Evolutionary conservation across 1,140 invertebrate species (phyloP), one percentile per base, ranked within the genome.

Genomic region (Aphaenogaster floridana): DNA sequence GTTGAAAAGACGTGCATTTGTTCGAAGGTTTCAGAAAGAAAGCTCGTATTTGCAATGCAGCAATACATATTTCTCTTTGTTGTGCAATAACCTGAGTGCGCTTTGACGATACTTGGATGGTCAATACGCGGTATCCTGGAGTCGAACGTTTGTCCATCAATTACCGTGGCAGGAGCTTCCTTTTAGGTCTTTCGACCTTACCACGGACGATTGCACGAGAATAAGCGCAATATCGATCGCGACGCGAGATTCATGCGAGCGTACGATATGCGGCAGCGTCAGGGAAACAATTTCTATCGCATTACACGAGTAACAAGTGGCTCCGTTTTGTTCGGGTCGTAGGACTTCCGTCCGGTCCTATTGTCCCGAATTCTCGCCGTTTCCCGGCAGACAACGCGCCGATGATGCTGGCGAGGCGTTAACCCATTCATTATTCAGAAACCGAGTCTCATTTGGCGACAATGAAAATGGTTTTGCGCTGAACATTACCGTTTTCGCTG

Each of bases 281-380:
- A 72, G 76, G 81, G 74, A 85, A 84, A 85, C 85, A 74, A 87
- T 78, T 90, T 79, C 34, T 57, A 79, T 84, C 79, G 66, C 48
- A 74, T 36, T 66, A 72, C 77, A 88, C 66, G 89, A 28, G 28
- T 90, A 90, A 90, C 89, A 90, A 90, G 89, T 90, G 89, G 89
- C 89, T 79, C 39, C 89, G 86, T 90, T 50, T 61, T 72, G 85
- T 84, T 72, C 72, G 57, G 36, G 45, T 87, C 50, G 39, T 76
- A 45, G 28, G 15, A 34, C 64, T 66, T 87, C 52, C 34, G 21
- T 57, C 36, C 79, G 54, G 9, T 59, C 48, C 63, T 28, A 77
- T 89, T 89, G 71, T 83, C n/a, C 63, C 11, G 69, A 52, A 88
- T 71, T 45, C 48, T n/a, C 34, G 0, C 6, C 57, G 34, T 17